These are phyloP conservation scores for Sternarchorhynchus goeldii DNA, from an alignment of 2,797 vertebrate species.

Conservation along the genomic window DNA sequence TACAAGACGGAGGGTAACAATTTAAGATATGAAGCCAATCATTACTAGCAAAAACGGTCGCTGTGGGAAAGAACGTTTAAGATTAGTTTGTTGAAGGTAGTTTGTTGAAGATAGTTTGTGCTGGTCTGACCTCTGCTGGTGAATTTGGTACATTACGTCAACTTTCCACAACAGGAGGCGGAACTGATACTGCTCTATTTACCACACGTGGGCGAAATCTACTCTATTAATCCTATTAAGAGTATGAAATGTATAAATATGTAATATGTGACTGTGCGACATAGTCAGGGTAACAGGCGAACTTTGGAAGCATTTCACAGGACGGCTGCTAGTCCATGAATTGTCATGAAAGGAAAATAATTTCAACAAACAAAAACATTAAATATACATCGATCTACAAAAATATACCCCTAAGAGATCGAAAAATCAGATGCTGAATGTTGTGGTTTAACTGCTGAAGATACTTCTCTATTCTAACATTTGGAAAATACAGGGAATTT, in stretches of 20 bases:
- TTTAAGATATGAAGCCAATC: not conserved
- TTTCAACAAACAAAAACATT: too few relatives aligned
- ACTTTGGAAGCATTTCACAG: too few relatives aligned
- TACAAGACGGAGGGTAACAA: slow-evolving; percentile 14
- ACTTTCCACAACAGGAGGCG: slow-evolving; percentile 20
- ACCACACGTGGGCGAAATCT: not conserved
- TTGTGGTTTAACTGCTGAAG: not conserved
- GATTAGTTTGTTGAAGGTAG: not conserved
- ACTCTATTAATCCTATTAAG: too few relatives aligned
- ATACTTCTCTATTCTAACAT: not conserved
- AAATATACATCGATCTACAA: too few relatives aligned
- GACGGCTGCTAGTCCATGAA: too few relatives aligned
- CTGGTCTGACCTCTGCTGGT: slow-evolving; percentile 51
- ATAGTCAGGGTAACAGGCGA: not conserved
- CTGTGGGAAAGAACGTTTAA: not conserved
- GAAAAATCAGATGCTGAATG: not conserved
- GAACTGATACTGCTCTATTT: not conserved
- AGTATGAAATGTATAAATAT: not conserved
- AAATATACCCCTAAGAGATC: too few relatives aligned
- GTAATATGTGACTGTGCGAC: not conserved
- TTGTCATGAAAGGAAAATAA: too few relatives aligned
- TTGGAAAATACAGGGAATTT: not conserved
- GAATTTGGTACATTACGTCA: not conserved
- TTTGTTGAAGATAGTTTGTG: slow-evolving; percentile 20
- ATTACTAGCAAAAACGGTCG: not conserved